These are phyloP conservation scores for Melangyna quadrimaculata DNA, from an alignment of 2,888 invertebrate species.

Conservation along the genomic window DNA sequence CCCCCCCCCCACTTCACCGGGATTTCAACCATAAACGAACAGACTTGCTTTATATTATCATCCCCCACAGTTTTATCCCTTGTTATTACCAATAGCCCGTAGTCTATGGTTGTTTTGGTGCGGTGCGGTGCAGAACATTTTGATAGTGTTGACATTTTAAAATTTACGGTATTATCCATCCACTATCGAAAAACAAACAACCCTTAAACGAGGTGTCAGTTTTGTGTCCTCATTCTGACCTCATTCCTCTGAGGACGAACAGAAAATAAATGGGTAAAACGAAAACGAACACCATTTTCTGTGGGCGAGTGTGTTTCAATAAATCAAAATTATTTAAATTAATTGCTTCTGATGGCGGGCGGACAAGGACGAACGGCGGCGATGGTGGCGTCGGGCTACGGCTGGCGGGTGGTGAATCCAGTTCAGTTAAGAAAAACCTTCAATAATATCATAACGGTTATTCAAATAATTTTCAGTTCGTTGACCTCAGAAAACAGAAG, in stretches of 20 bases:
- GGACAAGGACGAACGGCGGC: background rate
- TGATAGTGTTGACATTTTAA: constrained; percentile 64
- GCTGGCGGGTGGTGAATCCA: background rate
- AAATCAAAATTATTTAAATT: constrained; percentile 64
- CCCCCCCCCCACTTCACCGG: background rate
- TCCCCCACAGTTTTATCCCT: background rate
- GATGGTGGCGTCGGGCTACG: too few species aligned
- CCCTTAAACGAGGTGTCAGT: constrained; percentile 26
- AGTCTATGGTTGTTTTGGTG: constrained; percentile 34
- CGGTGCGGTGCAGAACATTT: constrained; percentile 38
- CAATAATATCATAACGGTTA: constrained; percentile 43
- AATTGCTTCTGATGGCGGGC: constrained; percentile 34
- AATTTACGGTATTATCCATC: constrained; percentile 60
- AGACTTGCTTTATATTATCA: constrained; percentile 12
- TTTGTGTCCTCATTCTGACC: constrained; percentile 47
- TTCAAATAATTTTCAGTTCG: constrained; percentile 45
- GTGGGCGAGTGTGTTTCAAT: constrained; percentile 20
- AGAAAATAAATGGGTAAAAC: background rate
- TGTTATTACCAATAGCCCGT: constrained; percentile 29
- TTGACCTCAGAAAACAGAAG: constrained; percentile 25
- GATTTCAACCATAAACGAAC: background rate
- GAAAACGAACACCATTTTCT: background rate
- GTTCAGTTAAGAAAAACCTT: constrained; percentile 35
- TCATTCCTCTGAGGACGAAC: background rate
- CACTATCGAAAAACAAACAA: constrained; percentile 45